phyloP scores from a whole-genome alignment of 1,140 invertebrate genomes.

The Heliconius eleuchia region DNA sequence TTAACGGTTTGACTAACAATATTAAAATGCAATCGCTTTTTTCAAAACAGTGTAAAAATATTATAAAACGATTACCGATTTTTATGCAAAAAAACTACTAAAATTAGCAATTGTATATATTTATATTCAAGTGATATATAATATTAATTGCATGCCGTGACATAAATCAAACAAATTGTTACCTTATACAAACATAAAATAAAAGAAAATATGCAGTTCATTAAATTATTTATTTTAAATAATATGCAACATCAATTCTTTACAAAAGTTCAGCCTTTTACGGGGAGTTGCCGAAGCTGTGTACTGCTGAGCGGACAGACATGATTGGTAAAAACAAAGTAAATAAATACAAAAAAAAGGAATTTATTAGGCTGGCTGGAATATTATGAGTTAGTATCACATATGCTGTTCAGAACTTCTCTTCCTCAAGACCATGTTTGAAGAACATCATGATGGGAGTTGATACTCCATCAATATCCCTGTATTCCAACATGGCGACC shows the following conservation, averaged over 20 bases:
- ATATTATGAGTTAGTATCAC: conserved; percentile 65
- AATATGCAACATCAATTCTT: conserved; percentile 73
- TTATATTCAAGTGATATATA: too few species aligned
- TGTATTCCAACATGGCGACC: conserved; percentile 96
- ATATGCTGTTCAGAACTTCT: conserved; percentile 90
- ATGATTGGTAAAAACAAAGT: conserved; percentile 73
- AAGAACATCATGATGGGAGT: conserved; percentile 96
- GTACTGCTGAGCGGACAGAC: conserved; percentile 62
- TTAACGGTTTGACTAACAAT: too few species aligned
- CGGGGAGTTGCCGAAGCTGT: conserved; percentile 62
- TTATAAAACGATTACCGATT: too few species aligned
- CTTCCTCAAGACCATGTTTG: conserved; percentile 96
- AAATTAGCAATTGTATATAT: too few species aligned
- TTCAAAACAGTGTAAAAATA: too few species aligned
- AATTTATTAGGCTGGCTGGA: conserved; percentile 31
- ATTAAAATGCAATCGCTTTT: too few species aligned
- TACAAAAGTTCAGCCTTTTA: conserved; percentile 78
- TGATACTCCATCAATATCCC: conserved; percentile 91
- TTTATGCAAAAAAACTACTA: too few species aligned
- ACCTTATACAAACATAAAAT: not conserved
- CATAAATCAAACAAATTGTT: too few species aligned
- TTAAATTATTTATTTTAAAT: conserved; percentile 69
- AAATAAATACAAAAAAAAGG: conserved; percentile 72
- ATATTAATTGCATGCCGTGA: too few species aligned
- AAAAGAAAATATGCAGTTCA: conserved; percentile 46